Evolutionary conservation across 2,797 vertebrate species (phyloP).

Genomic region (Galagoides demidoff): DNA sequence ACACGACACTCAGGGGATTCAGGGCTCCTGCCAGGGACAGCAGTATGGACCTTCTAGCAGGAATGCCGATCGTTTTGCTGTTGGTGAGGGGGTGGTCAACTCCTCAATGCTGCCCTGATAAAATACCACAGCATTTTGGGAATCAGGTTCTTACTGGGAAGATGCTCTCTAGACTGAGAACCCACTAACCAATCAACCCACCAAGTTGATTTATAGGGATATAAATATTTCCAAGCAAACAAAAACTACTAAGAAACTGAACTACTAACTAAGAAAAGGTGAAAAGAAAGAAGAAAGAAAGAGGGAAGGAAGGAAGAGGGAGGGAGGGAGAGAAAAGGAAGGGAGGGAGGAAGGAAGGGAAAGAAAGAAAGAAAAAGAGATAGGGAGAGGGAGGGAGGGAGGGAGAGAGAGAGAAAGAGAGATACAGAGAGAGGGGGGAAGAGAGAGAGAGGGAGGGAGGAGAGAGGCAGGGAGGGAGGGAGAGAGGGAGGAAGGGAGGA

Average conservation of each 20-base stretch:
- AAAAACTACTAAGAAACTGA: neutral
- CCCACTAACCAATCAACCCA: neutral
- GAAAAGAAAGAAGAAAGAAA: too few species aligned
- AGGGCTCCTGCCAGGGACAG: neutral
- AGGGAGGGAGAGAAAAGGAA: too few species aligned
- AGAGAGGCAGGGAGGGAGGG: rapidly evolving
- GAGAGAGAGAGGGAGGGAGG: rapidly evolving
- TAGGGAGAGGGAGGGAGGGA: too few species aligned
- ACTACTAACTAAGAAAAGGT: too few species aligned
- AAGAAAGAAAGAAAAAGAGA: too few species aligned
- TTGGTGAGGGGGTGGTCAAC: neutral
- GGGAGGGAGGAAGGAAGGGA: too few species aligned
- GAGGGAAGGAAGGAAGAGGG: too few species aligned
- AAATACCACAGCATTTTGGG: neutral
- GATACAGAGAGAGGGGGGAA: rapidly evolving
- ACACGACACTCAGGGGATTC: neutral
- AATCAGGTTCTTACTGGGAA: neutral
- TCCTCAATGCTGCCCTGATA: neutral
- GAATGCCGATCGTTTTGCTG: neutral
- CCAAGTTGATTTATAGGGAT: neutral
- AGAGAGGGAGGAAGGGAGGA: too few species aligned
- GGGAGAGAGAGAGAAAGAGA: rapidly evolving
- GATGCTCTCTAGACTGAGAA: neutral
- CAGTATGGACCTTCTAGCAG: neutral
- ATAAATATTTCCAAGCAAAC: constrained; percentile 2